Conservation (phyloP, 2,797 vertebrate species). For the Babyrousa celebensis region DNA sequence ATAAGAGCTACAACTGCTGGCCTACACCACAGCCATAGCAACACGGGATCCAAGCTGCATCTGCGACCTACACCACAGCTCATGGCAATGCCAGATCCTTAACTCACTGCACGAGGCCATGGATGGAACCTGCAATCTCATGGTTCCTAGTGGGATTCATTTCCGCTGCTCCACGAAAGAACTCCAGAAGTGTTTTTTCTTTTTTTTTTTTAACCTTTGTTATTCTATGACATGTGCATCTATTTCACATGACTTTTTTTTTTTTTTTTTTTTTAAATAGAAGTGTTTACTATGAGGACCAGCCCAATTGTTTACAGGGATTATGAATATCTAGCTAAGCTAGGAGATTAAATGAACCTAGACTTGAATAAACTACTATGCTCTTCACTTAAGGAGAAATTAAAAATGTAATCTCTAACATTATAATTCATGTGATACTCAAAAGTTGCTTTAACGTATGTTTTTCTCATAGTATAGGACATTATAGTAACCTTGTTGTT, state of each 20-base stretch:
- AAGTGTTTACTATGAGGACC: background rate
- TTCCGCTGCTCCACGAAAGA: too few species aligned
- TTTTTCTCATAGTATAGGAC: background rate
- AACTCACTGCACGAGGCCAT: too few species aligned
- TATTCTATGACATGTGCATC: background rate
- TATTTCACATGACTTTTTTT: background rate
- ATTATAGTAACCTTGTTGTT: background rate
- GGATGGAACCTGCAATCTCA: too few species aligned
- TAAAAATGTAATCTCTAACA: background rate
- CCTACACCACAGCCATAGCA: too few species aligned
- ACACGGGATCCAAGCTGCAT: too few species aligned
- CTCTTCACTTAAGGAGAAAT: constrained; percentile 51
- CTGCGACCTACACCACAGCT: too few species aligned
- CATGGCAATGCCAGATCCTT: too few species aligned
- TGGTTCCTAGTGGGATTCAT: too few species aligned
- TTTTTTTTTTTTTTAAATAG: too few species aligned
- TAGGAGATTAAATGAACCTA: background rate
- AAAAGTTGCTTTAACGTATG: background rate
- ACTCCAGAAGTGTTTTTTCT: too few species aligned
- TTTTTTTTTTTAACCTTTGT: background rate
- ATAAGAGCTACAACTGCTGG: too few species aligned
- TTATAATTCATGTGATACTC: background rate
- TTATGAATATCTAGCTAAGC: background rate
- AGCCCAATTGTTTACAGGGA: background rate
- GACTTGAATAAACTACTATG: background rate